phyloP scores from a whole-genome alignment of 1,140 invertebrate genomes.

The Bombus sylvicola region DNA sequence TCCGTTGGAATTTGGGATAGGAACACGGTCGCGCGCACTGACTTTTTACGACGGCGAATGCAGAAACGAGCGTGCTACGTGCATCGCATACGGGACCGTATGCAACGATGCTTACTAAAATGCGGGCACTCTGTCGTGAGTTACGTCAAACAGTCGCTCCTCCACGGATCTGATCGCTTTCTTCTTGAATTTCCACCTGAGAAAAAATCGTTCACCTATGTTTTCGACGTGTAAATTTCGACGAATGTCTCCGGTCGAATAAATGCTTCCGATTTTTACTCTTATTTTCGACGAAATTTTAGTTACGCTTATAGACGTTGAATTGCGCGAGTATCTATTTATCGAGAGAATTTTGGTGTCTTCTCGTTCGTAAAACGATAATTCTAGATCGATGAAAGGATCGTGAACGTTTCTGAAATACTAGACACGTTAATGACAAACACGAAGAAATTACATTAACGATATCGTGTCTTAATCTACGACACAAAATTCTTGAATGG shows the following conservation, averaged over 20 bases:
- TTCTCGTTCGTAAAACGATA: no score
- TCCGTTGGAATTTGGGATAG: conserved; percentile 50
- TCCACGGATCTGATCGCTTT: neutral
- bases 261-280: neutral
- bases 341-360: no score
- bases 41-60: conserved; percentile 51
- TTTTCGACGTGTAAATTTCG: neutral
- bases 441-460: no score
- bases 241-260: neutral
- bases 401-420: no score
- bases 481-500: neutral
- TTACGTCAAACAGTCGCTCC: conserved; percentile 41
- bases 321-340: no score
- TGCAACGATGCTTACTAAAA: conserved; percentile 54
- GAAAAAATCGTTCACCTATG: neutral
- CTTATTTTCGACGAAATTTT: no score
- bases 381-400: no score
- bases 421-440: no score
- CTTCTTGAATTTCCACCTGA: neutral
- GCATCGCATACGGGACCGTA: conserved; percentile 42
- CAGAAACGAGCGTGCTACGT: conserved; percentile 50
- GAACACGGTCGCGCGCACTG: conserved; percentile 25
- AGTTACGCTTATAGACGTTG: no score
- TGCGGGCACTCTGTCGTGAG: conserved; percentile 38
- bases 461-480: no score